Conservation (phyloP, 2,113 vertebrate species). For the Ochotona curzoniae region DNA sequence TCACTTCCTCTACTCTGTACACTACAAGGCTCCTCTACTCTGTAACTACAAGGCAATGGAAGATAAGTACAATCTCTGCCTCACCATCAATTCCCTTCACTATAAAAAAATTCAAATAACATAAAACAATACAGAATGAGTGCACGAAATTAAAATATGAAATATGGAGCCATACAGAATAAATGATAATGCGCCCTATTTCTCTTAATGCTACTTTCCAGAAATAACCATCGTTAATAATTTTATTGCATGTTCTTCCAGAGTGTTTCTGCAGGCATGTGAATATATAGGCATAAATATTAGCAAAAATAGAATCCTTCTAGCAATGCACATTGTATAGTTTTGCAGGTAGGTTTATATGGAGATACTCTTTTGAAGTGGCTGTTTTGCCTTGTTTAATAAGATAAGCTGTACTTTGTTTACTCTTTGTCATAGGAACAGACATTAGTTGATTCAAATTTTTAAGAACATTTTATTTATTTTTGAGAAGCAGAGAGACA, state of each 20-base stretch:
- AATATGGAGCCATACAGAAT: background rate
- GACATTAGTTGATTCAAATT: background rate
- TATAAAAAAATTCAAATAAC: background rate
- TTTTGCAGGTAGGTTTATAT: background rate
- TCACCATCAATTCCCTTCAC: background rate
- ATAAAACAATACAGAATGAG: background rate
- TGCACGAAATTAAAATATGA: no score
- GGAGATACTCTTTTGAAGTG: background rate
- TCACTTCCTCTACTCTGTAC: background rate
- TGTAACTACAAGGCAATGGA: background rate
- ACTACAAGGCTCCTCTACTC: background rate
- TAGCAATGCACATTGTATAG: background rate
- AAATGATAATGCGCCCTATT: background rate
- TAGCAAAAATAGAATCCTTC: background rate
- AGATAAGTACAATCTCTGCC: background rate
- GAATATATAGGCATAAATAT: background rate
- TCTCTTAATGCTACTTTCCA: background rate
- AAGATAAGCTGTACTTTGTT: slow-evolving; percentile 5
- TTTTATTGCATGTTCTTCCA: background rate
- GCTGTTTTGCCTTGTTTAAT: background rate
- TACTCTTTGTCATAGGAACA: background rate
- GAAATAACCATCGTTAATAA: background rate
- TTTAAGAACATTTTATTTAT: background rate
- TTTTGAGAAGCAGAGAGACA: background rate
- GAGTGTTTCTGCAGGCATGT: slow-evolving; percentile 14